Evolutionary conservation across 2,113 vertebrate species (phyloP).

Genomic region (Lathamus discolor): DNA sequence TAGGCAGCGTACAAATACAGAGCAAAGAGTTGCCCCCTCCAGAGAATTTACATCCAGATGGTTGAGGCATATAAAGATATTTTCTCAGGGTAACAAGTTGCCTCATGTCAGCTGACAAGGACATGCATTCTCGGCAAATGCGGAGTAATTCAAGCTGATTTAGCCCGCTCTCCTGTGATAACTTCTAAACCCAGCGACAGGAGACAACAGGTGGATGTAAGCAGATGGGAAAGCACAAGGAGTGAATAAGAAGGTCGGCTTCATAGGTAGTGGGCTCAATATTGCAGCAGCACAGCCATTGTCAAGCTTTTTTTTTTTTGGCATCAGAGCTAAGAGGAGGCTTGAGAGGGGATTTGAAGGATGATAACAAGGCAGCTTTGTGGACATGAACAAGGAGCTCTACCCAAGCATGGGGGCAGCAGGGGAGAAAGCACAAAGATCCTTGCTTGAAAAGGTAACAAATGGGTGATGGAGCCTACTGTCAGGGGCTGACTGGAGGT

Average conservation of each 20-base stretch:
- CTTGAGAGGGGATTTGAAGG: slow-evolving; percentile 64
- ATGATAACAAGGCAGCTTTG: slow-evolving; percentile 67
- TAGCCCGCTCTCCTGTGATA: slow-evolving; percentile 41
- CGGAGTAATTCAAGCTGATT: slow-evolving; percentile 37
- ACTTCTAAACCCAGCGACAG: slow-evolving; percentile 10
- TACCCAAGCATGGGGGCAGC: slow-evolving; percentile 68
- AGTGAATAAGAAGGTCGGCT: slow-evolving; percentile 51
- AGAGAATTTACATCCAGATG: slow-evolving; percentile 51
- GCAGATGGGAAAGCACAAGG: slow-evolving; percentile 32
- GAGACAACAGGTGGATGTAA: slow-evolving; percentile 55
- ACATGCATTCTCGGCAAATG: slow-evolving; percentile 38
- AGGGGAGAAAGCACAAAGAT: slow-evolving; percentile 69
- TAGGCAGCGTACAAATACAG: background rate
- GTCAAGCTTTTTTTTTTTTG: slow-evolving; percentile 43
- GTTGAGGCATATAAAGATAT: slow-evolving; percentile 9
- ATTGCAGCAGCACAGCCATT: slow-evolving; percentile 46
- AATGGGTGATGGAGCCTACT: slow-evolving; percentile 66
- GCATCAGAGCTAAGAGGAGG: slow-evolving; percentile 58
- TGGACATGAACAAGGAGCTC: slow-evolving; percentile 63
- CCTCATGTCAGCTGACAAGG: slow-evolving; percentile 15
- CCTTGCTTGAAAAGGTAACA: slow-evolving; percentile 66
- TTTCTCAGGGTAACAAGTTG: slow-evolving; percentile 58
- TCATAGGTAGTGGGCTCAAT: slow-evolving; percentile 46
- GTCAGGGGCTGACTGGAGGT: slow-evolving; percentile 66
- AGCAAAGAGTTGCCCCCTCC: slow-evolving; percentile 4